Evolutionary conservation across 2,888 invertebrate genomes (phyloP).

Genomic region (Agonopterix arenella): DNA sequence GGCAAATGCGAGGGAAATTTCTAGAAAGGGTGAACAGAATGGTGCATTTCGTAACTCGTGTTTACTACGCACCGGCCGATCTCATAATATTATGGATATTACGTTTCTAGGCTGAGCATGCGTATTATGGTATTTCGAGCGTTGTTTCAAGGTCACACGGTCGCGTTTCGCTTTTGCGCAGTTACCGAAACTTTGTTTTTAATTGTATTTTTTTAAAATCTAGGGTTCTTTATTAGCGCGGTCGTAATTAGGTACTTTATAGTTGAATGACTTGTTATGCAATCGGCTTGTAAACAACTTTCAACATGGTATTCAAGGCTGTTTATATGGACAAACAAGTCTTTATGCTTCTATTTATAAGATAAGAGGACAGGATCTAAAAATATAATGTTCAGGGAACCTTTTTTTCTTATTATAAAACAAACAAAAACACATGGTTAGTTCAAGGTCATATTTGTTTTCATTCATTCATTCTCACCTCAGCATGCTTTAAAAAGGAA

Average conservation of each 20-base stretch:
- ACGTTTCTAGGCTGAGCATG: slow-evolving; percentile 10
- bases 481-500: too few relatives aligned
- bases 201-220: background rate
- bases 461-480: too few relatives aligned
- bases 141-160: slow-evolving; percentile 43
- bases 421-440: background rate
- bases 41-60: slow-evolving; percentile 36
- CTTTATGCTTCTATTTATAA: too few relatives aligned
- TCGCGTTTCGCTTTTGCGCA: slow-evolving; percentile 28
- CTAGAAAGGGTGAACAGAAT: slow-evolving; percentile 41
- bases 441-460: background rate
- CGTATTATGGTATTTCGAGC: slow-evolving; percentile 20
- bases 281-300: slow-evolving; percentile 61
- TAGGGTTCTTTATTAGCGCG: slow-evolving; percentile 9
- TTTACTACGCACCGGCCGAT: slow-evolving; percentile 46
- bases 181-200: slow-evolving; percentile 14
- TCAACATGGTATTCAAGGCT: slow-evolving; percentile 19
- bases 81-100: slow-evolving; percentile 11
- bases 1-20: slow-evolving; percentile 33
- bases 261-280: slow-evolving; percentile 51
- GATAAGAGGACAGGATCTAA: background rate
- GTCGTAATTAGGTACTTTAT: slow-evolving; percentile 12
- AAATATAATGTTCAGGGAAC: too few relatives aligned
- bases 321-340: too few relatives aligned
- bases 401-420: background rate